Evolutionary conservation across 2,113 vertebrate species (phyloP).

Genomic region (Charina bottae): DNA sequence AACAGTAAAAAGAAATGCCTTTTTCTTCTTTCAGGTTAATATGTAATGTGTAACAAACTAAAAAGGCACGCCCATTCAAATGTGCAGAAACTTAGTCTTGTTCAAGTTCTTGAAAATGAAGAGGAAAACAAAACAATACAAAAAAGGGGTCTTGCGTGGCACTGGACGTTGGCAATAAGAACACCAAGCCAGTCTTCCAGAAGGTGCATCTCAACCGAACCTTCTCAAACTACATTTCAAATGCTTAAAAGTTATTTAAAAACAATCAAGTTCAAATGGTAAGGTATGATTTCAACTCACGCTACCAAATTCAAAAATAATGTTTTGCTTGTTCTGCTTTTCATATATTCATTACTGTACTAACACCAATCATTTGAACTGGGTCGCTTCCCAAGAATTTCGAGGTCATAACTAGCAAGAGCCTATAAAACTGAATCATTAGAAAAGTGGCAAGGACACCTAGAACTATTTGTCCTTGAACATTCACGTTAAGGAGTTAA

Average conservation of each 20-base stretch:
- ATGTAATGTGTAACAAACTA: background rate
- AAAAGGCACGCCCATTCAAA: background rate
- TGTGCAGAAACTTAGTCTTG: background rate
- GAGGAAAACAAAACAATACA: background rate
- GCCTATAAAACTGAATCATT: background rate
- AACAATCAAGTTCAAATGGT: background rate
- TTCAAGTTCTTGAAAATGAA: background rate
- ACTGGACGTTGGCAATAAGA: background rate
- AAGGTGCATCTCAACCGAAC: background rate
- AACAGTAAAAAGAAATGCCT: background rate
- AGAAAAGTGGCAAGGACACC: background rate
- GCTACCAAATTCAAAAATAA: background rate
- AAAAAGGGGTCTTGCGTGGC: background rate
- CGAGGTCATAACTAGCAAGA: background rate
- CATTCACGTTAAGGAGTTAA: background rate
- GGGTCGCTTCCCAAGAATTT: background rate
- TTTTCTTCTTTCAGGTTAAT: background rate
- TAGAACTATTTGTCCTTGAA: background rate
- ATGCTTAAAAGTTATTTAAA: constrained; percentile 1
- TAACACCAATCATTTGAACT: background rate
- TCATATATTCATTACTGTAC: background rate
- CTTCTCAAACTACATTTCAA: constrained; percentile 34
- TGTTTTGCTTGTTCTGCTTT: background rate
- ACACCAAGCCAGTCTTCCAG: background rate
- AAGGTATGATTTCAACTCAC: background rate